Evolutionary conservation across 2,888 invertebrate species (phyloP).

Genomic region (Halictus quadricinctus): DNA sequence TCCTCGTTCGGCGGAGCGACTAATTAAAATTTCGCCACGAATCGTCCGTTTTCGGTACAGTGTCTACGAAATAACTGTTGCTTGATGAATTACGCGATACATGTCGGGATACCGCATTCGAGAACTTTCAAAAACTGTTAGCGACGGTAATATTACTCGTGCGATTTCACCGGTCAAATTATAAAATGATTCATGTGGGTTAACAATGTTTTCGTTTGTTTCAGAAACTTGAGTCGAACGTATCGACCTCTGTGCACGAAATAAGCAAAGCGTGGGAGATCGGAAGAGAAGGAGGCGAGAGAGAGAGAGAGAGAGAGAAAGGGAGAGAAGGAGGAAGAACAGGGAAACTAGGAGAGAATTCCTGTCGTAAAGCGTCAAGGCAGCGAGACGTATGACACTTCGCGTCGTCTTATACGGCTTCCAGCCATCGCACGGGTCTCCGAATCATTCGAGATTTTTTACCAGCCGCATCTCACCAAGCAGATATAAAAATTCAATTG

Average conservation of each 20-base stretch:
- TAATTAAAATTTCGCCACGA: constrained; percentile 3
- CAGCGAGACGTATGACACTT: constrained; percentile 48
- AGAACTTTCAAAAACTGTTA: not conserved
- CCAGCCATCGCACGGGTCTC: constrained; percentile 16
- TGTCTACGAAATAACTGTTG: constrained; percentile 2
- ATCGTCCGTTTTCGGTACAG: not conserved
- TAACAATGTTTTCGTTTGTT: not conserved
- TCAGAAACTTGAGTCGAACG: not conserved
- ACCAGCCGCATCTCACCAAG: constrained; percentile 53
- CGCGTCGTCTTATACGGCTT: constrained; percentile 23
- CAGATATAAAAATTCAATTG: constrained; percentile 75
- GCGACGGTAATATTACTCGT: no score
- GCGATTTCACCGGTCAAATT: no score
- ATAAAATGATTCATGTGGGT: not conserved
- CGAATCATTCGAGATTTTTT: constrained; percentile 62
- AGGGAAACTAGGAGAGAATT: not conserved
- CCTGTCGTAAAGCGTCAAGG: constrained; percentile 43
- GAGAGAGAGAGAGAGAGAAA: not conserved
- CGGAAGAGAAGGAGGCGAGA: not conserved
- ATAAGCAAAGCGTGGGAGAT: not conserved
- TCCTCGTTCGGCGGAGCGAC: not conserved
- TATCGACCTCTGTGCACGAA: not conserved
- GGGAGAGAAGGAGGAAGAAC: not conserved
- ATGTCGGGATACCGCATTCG: not conserved
- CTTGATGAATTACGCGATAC: not conserved